Base-by-base conservation (phyloP, 2,888 invertebrate species). In the Dynastes hyllus region DNA sequence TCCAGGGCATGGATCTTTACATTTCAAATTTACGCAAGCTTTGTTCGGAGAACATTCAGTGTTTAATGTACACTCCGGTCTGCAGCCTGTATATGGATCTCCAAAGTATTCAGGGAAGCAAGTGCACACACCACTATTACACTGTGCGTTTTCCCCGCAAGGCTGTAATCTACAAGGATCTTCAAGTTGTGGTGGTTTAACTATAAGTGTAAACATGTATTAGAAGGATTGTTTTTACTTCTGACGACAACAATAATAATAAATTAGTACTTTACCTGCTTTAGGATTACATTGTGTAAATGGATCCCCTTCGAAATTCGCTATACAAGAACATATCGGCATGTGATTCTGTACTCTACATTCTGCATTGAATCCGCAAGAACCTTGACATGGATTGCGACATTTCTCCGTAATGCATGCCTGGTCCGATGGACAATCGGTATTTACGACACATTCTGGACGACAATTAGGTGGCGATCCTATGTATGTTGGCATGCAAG, bases 61-160 rank as follows among this genome's bases (percentile, higher is more conserved):
- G 82, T 94, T 96, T 82, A 94, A 93, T 4, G 94, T 93, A 85
- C 96, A 96, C 89, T 96, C 95, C 0, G 95, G 95, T 83, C 95
- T 91, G 86, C 96, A 96, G 55, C 92, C 92, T n/a, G 93, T 93
- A 79, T 89, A 89, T 61, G 96, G 96, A 84, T 92, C 93, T 8
- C 96, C 96, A 82, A 93, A 90, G 84, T 93, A 95, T 80, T 93
- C 92, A 8, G 92, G 90, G 79, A 93, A 90, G 83, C 96, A 96
- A 65, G 93, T 93, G 85, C 95, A 96, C 4, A 93, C 91, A 3
- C 94, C 94, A 91, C 88, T 85, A 71, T 92, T 92, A 86, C 96
- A 96, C 84, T 93, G 90, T 81, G 95, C 93, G 87, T 96, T 95
- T 16, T 95, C 92, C 22, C 95, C 96, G 85, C 96, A 96, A 0